These are phyloP conservation scores for Monodelphis domestica DNA, from an alignment of 2,797 vertebrate genomes.

Conservation along the genomic window DNA sequence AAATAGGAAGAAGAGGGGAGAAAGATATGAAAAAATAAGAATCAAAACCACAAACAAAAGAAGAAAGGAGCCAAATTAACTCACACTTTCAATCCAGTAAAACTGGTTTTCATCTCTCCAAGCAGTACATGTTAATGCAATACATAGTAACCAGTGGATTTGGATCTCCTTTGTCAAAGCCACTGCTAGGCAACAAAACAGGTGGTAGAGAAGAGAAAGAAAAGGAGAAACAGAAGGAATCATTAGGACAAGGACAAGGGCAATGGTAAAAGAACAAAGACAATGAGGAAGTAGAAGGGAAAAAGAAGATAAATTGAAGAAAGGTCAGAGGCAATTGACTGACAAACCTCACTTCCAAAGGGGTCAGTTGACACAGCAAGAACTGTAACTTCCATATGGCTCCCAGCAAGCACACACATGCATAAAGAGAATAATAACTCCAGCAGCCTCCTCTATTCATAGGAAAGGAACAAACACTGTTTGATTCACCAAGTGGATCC, in stretches of 20 bases:
- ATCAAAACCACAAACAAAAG: constrained; percentile 8
- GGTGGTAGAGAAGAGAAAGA: neutral
- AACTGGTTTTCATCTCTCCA: constrained; percentile 7
- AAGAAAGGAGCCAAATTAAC: constrained; percentile 43
- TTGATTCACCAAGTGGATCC: constrained; percentile 26
- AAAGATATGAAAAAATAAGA: neutral
- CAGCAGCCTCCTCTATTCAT: constrained; percentile 55
- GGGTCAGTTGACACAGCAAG: neutral
- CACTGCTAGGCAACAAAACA: constrained; percentile 33
- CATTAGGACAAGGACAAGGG: constrained; percentile 56
- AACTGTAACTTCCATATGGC: constrained; percentile 39
- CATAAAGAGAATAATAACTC: neutral
- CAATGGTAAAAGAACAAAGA: constrained; percentile 21
- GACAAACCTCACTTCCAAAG: constrained; percentile 19
- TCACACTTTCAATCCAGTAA: constrained; percentile 2
- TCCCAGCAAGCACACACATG: neutral
- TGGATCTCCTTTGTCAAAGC: constrained; percentile 16
- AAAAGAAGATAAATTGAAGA: neutral
- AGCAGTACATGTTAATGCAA: neutral
- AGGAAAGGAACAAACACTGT: constrained; percentile 44
- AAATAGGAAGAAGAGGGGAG: neutral
- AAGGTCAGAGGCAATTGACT: neutral
- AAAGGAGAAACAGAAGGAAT: constrained; percentile 47
- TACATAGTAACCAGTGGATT: neutral
- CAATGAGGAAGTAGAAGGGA: constrained; percentile 6